Evolutionary conservation across 2,888 invertebrate genomes (phyloP).

Genomic region (Thysanoteuthis rhombus): DNA sequence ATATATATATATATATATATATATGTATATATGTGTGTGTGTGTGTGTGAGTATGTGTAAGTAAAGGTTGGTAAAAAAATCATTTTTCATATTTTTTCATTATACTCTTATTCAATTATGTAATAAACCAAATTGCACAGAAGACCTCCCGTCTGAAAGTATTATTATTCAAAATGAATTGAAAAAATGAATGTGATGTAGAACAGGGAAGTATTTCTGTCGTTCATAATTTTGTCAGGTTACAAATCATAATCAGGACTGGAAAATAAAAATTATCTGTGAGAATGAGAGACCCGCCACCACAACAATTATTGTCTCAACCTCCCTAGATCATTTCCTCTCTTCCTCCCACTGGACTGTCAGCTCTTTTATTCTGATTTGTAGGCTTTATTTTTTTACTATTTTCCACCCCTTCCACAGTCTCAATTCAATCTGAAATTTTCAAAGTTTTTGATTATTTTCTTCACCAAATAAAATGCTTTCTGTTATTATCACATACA

Average conservation of each 20-base stretch:
- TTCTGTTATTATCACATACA: background rate
- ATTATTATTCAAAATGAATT: background rate
- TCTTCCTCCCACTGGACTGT: background rate
- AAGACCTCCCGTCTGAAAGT: background rate
- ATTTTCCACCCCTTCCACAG: background rate
- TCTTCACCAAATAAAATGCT: background rate
- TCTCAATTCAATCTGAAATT: background rate
- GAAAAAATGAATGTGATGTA: background rate
- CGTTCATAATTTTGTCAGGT: background rate
- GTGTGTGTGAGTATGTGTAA: no score
- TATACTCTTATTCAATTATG: background rate
- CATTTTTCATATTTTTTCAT: no score
- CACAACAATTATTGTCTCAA: background rate
- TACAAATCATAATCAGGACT: background rate
- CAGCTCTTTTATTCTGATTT: background rate
- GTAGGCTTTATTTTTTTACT: background rate
- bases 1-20: background rate
- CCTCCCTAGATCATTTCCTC: background rate
- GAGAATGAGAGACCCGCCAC: background rate
- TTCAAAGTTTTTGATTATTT: background rate
- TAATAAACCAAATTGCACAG: background rate
- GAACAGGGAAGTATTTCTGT: background rate
- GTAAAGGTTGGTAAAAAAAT: no score
- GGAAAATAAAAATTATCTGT: background rate
- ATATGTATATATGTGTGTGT: background rate